These are phyloP conservation scores for Hydrozoanthus gracilis DNA, from an alignment of 92 coral and sea anemone genomes.

Conservation along the genomic window DNA sequence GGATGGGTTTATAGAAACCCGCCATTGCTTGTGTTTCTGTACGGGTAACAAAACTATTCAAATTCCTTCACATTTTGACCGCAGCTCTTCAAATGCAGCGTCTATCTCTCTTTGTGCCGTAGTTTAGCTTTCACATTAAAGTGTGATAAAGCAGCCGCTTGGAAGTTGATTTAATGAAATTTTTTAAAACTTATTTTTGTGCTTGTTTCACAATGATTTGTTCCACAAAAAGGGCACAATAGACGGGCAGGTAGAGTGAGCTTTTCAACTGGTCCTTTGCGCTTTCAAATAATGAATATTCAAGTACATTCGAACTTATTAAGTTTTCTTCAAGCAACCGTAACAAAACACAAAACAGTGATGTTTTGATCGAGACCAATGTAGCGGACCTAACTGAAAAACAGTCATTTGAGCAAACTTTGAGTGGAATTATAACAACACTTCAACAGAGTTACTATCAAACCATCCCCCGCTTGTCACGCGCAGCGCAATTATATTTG, in stretches of 20 bases:
- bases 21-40: constrained; percentile 3
- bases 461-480: constrained; percentile 31
- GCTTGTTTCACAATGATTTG: constrained; percentile 11
- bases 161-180: not conserved
- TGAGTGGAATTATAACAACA: constrained; percentile 7
- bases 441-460: not conserved
- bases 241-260: constrained; percentile 15
- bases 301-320: constrained; percentile 9
- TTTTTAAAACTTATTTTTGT: not conserved
- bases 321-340: constrained; percentile 42
- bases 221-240: constrained; percentile 35
- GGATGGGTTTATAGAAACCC: constrained; percentile 36
- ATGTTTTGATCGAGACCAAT: constrained; percentile 7
- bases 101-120: not conserved
- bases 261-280: constrained; percentile 20
- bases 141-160: not conserved
- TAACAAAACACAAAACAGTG: constrained; percentile 23
- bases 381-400: constrained; percentile 1
- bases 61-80: constrained; percentile 39
- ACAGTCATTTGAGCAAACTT: not conserved
- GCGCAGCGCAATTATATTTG: constrained; percentile 32
- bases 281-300: constrained; percentile 34
- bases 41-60: constrained; percentile 23
- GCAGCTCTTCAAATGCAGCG: not conserved
- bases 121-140: not conserved